phyloP scores from a whole-genome alignment of 2,113 vertebrate species.

The Ancistrus triradiatus region DNA sequence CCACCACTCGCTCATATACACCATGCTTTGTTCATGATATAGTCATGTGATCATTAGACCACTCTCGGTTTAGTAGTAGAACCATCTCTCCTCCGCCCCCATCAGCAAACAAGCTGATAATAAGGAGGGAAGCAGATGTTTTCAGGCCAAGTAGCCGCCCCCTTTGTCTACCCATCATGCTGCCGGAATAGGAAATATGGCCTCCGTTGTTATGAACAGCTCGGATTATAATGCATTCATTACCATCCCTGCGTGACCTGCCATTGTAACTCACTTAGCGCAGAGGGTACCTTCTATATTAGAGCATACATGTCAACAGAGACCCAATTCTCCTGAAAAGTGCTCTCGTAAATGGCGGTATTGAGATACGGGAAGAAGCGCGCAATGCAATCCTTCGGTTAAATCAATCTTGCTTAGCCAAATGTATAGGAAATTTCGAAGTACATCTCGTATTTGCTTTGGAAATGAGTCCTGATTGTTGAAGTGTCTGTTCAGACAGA shows the following conservation, averaged over 20 bases:
- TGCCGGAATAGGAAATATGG: constrained; percentile 27
- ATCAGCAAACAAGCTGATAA: constrained; percentile 22
- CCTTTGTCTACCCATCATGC: constrained; percentile 32
- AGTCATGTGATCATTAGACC: no score
- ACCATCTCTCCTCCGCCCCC: no score
- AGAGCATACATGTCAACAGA: constrained; percentile 1
- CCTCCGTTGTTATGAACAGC: constrained; percentile 28
- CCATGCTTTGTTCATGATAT: no score
- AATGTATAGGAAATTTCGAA: neutral
- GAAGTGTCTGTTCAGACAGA: neutral
- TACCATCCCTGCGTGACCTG: constrained; percentile 29
- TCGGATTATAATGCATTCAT: constrained; percentile 39
- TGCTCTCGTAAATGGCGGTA: constrained; percentile 14
- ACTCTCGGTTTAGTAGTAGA: no score
- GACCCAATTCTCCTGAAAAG: neutral
- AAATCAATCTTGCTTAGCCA: constrained; percentile 1
- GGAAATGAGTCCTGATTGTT: constrained; percentile 4
- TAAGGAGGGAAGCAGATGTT: constrained; percentile 32
- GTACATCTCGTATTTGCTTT: neutral
- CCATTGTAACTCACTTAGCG: constrained; percentile 1
- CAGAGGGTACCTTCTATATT: neutral
- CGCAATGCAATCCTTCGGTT: neutral
- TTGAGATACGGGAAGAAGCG: neutral
- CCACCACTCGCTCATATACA: no score
- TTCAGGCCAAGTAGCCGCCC: constrained; percentile 18